Conservation (phyloP, 2,113 vertebrate genomes). For the Protomyctophum bolini region DNA sequence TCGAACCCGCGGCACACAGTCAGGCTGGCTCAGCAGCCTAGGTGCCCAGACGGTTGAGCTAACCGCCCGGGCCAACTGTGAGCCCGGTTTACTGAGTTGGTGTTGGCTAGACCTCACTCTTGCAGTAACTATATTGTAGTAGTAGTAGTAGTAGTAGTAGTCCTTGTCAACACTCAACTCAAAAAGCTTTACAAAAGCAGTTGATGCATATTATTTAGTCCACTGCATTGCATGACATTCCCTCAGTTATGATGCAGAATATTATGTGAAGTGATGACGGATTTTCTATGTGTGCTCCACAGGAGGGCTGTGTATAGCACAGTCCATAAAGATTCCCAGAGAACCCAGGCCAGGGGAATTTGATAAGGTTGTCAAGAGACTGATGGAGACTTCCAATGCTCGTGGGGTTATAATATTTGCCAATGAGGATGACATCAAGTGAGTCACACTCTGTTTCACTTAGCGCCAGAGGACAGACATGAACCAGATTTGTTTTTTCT, state of each 20-base stretch:
- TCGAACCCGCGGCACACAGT: too few relatives aligned
- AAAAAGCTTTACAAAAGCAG: background rate
- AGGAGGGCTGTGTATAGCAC: constrained; percentile 92
- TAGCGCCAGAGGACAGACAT: background rate
- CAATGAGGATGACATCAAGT: constrained; percentile 97
- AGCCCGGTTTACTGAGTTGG: too few relatives aligned
- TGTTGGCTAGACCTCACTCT: too few relatives aligned
- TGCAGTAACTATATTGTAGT: too few relatives aligned
- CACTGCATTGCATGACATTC: background rate
- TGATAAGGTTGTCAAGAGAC: constrained; percentile 91
- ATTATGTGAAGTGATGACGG: background rate
- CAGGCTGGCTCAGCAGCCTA: too few relatives aligned
- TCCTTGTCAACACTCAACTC: too few relatives aligned
- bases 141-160: too few relatives aligned
- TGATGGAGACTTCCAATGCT: constrained; percentile 93
- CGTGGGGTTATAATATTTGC: constrained; percentile 93
- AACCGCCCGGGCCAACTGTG: too few relatives aligned
- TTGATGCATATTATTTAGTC: background rate
- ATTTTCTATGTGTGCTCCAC: constrained; percentile 32
- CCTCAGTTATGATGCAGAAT: background rate
- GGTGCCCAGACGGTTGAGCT: too few relatives aligned
- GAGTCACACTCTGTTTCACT: constrained; percentile 37
- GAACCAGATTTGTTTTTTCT: background rate
- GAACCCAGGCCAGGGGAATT: constrained; percentile 90
- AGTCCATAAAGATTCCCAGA: constrained; percentile 92